Base-by-base conservation (phyloP, 2,888 invertebrate species). In the Xestoiulus laeticollis region DNA sequence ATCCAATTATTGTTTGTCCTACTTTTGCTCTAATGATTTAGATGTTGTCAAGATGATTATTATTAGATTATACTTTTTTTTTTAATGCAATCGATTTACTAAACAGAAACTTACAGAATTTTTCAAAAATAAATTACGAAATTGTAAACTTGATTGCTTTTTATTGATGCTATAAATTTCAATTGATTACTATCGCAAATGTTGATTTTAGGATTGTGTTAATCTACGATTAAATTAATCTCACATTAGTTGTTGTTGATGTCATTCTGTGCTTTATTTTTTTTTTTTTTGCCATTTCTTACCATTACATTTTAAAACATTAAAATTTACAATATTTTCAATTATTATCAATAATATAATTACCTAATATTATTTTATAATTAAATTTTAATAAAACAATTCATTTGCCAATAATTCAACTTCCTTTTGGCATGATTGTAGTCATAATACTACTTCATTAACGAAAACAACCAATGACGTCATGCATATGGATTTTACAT, bases 1-100 rank as follows among this genome's bases (percentile, higher is more conserved):
- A 78, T 78, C 30, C 30, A 30, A 78, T 78, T 78, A 78, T 78
- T 78, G 14, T 14, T 78, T 78, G 78, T 78, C 78, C 78, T 4
- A 78, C 22, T 78, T 78, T 30, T 26, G 14, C 78, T 78, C 30
- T 26, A 30, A 12, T 78, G 30, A 78, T 78, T 78, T 78, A 78
- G 30, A 78, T 30, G 78, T 26, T 78, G 78, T 78, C 78, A 78
- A 78, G 2, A 30, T 30, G 22, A 26, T 30, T 78, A 78, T 78
- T 78, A 30, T 78, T 78, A 78, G 78, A 30, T 78, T 30, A 78
- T 78, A 30, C 30, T 78, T 78, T 6, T 78, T 78, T 4, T 78
- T 30, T 59, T 19, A 22, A 22, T 53, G 53, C 0, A 1, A 53
- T 19, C 53, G 19, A 53, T n/a, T n/a, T n/a, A 38, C 38, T 5